Base-by-base conservation (phyloP, 2,797 vertebrate species). In the Peromyscus melanophrys region DNA sequence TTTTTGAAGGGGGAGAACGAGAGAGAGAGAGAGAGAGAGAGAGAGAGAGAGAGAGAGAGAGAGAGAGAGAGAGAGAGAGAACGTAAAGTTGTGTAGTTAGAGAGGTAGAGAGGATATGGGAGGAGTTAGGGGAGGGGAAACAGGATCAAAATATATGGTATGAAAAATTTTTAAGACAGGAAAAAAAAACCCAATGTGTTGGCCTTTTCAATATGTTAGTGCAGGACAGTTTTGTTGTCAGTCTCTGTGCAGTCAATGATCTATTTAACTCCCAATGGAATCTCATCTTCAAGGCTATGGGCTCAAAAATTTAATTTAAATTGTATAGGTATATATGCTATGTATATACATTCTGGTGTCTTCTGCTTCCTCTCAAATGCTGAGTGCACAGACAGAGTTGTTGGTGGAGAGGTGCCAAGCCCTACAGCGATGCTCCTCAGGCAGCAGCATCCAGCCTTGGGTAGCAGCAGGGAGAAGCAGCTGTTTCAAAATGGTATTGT, bases 251-350 rank as follows among this genome's bases (percentile, higher is more conserved):
- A 8, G 84, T 55, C 43, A 52, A 76, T 94, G 40, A 8, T 46
- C 52, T 12, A 37, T 31, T 40, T n/a, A n/a, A 6, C 11, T 69
- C 59, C 57, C 34, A 63, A 3, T 34, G 86, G 43, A 94, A 57
- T 76, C 9, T n/a, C 34, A 16, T 65, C 93, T 89, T 91, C 43
- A 90, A 92, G 61, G 27, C 59, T 71, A 7, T 34, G 17, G 49
- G 75, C 34, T 34, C 11, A 85, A 84, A 57, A n/a, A 34, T 80
- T 6, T 49, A 43, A 65, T 71, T 76, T 81, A 69, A 71, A 97
- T 55, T 55, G 14, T 55, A 55, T 52, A 52, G 49, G 49, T 52
- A 52, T 52, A 52, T 55, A 55, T 3, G 14, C 14, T 55, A 55
- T 55, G 52, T 55, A 16, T 55, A 55, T 55, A 16, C 52, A 55